Evolutionary conservation across 1,140 invertebrate species (phyloP), one percentile per base, ranked within the genome.

Genomic region (Drosophila jambulina): DNA sequence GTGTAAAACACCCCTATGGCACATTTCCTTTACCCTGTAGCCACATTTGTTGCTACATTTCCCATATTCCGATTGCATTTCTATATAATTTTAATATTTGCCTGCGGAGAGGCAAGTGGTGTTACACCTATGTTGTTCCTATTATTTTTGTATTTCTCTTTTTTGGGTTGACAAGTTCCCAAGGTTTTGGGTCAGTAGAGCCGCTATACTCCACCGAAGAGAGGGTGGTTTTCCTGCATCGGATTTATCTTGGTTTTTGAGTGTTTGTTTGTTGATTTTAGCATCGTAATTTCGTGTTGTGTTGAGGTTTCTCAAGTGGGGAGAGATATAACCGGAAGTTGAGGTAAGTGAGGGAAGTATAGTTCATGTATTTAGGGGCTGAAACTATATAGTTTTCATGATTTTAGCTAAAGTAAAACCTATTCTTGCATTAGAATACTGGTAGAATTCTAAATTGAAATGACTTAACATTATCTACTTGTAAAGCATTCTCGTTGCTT

Each of bases 81-180:
- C 84, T 80, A 78, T 83, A 88, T 87, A 78, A 87, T 81, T 88
- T 88, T 59, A 48, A 81, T 90, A 90, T 90, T 85, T 84, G 62
- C 53, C 81, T 84, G 81, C 65, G 40, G 68, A 72, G 65, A 88
- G 21, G 38, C 85, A 90, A 88, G 85, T 87, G 80, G 70, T 43
- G 38, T 42, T 61, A 43, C 19, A 54, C 56, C 40, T 56, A 77
- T 67, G 56, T 71, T 72, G 43, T 65, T 29, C 51, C 48, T 51
- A 25, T 53, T 34, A 36, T 51, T 49, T n/a, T 57, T 67, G n/a
- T 36, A 17, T 4, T 25, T 4, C 19, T 19, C 12, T 21, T 53
- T 53, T 19, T 19, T 53, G 6, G 51, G 51, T 54, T 54, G 51
- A 36, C 51, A 54, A 67, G 60, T 70, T 78, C 75, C 75, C 75